Evolutionary conservation across 2,797 vertebrate species (phyloP).

Genomic region (Todus mexicanus): DNA sequence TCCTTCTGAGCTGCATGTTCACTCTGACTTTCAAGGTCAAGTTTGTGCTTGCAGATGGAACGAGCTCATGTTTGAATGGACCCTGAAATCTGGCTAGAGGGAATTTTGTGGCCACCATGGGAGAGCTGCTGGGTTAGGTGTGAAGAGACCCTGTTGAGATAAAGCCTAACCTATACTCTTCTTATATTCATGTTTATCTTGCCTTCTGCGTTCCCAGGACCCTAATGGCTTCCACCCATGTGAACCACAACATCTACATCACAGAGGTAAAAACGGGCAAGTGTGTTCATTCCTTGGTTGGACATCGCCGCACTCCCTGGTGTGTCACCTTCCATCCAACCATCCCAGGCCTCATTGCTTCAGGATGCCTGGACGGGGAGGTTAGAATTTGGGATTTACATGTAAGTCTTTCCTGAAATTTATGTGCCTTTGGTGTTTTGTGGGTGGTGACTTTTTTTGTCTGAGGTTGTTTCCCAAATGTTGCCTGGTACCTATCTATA

Average conservation of each 20-base stretch:
- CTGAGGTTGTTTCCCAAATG: background rate
- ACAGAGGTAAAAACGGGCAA: conserved; percentile 98
- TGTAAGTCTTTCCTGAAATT: conserved; percentile 78
- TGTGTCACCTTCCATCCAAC: conserved; percentile 99
- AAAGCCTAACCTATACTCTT: background rate
- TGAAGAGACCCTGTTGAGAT: background rate
- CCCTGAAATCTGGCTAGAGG: background rate
- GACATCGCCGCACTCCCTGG: conserved; percentile 97
- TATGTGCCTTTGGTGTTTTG: background rate
- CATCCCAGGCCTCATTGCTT: conserved; percentile 96
- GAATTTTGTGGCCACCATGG: background rate
- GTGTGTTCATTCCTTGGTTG: conserved; percentile 96
- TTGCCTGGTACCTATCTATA: background rate
- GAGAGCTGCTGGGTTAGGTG: background rate
- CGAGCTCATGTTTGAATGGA: background rate
- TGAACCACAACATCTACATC: conserved; percentile 99
- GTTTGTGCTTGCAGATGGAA: background rate
- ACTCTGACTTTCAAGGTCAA: background rate
- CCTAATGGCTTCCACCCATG: conserved; percentile 96
- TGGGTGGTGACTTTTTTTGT: background rate
- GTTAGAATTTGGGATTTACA: conserved; percentile 99
- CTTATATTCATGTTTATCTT: background rate
- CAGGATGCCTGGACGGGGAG: conserved; percentile 97
- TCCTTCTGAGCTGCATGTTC: conserved; percentile 2
- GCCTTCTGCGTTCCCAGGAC: conserved; percentile 77